Percentiles rank a stretch among this genome's conserved stretches.
Conservation (phyloP, 35 echinoderm and acorn worm genomes). For the Apostichopus parvimensis region DNA sequence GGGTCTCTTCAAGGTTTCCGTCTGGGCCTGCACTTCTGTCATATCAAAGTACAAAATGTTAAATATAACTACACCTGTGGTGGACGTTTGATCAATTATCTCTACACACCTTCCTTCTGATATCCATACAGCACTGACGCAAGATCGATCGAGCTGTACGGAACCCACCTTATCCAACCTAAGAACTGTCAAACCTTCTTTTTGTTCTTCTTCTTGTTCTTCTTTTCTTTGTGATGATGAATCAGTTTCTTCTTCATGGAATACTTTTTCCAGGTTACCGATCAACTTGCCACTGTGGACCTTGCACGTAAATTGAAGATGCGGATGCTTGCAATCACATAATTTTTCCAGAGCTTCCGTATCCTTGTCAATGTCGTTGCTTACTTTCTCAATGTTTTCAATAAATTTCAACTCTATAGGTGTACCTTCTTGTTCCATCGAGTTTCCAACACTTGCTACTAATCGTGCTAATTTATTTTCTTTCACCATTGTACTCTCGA, state of each 20-base stretch:
- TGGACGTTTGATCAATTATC: background rate
- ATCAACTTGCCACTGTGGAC: background rate
- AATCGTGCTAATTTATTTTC: conserved; percentile 1
- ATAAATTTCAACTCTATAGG: background rate
- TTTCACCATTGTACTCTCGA: conserved; percentile 5
- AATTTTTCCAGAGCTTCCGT: conserved; percentile 23
- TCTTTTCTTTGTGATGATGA: background rate
- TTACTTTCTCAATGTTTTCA: background rate
- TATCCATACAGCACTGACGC: conserved; percentile 20
- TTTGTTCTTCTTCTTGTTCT: no score
- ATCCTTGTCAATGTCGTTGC: conserved; percentile 21
- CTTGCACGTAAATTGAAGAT: background rate
- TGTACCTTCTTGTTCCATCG: background rate
- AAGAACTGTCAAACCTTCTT: background rate
- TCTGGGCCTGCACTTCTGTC: background rate
- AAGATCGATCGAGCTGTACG: background rate
- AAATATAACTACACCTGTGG: background rate
- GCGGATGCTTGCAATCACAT: conserved; percentile 8
- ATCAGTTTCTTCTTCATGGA: background rate
- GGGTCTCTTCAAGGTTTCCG: background rate
- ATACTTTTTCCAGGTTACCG: conserved; percentile 2
- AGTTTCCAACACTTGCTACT: background rate
- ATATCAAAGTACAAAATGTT: background rate
- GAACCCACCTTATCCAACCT: background rate
- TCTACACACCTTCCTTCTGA: background rate